A percentile compares a stretch with the other conserved stretches of the same genome.
Evolutionary conservation across 2,888 invertebrate genomes (phyloP).

Genomic region (Melanostoma mellinum): DNA sequence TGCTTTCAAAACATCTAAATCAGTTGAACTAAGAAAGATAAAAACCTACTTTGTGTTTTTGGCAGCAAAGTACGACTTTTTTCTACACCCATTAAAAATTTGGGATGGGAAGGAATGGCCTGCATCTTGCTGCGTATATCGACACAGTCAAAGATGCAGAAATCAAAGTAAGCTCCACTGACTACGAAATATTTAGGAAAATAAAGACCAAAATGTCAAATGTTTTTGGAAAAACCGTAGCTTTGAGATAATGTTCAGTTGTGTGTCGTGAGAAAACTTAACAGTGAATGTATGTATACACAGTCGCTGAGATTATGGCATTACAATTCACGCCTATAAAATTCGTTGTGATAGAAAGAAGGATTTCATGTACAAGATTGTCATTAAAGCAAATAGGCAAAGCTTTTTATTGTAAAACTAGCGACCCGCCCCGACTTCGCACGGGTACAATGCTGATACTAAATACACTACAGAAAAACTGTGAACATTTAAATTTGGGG

Average conservation of each 20-base stretch:
- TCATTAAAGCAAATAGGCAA: no score
- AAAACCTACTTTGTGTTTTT: conserved; percentile 10
- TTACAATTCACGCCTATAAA: no score
- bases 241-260: conserved; percentile 15
- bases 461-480: no score
- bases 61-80: conserved; percentile 9
- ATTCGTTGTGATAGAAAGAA: no score
- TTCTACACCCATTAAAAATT: conserved; percentile 14
- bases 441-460: no score
- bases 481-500: no score
- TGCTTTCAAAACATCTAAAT: neutral
- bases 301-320: conserved; percentile 17
- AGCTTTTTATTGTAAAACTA: no score
- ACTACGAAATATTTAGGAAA: neutral
- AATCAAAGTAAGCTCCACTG: conserved; percentile 1
- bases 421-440: no score
- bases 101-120: conserved; percentile 4
- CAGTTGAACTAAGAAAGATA: neutral
- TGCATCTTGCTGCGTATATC: no score
- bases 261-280: conserved; percentile 19
- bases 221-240: conserved; percentile 15
- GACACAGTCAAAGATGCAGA: conserved; percentile 17
- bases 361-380: no score
- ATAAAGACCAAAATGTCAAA: neutral
- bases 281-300: conserved; percentile 19